Evolutionary conservation across 2,888 invertebrate species (phyloP), one percentile per base, ranked within the genome.

Genomic region (Synergus japonicus): DNA sequence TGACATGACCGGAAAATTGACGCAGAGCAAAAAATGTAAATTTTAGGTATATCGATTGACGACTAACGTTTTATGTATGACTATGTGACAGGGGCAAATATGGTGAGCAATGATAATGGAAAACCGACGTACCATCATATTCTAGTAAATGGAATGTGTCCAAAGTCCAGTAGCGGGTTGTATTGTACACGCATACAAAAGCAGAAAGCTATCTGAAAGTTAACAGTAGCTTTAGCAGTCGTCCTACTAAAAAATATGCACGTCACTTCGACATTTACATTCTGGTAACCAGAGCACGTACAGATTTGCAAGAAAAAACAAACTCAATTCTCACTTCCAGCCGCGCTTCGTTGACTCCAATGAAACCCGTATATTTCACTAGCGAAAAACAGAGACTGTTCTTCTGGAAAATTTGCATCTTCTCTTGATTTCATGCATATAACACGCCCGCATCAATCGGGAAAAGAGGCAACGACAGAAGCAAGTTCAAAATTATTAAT

Each of bases 401-500:
- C 87, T 85, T 58, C 82, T 81, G 87, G 87, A 88, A 88, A 88
- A 88, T 88, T 85, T 87, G 86, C 87, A 85, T 88, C 86, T 73
- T 54, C 49, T 49, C 49, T 49, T 41, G n/a, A 54, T 49, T 73
- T 73, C 54, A 54, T 73, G 73, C 54, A 54, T 73, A 73, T 73
- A 73, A 73, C 10, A 15, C n/a, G 54, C 73, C 73, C 73, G 73
- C 41, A 73, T 73, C 73, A 54, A 54, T 54, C 73, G 49, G 54
- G 73, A 73, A 63, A 63, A 63, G 60, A 29, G 54, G n/a, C 54
- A n/a, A 9, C 0, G 54, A 54, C 8, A 54, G n/a, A 7, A 54
- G n/a, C 2, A 54, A 54, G 54, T 54, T 54, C 8, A n/a, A 54
- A n/a, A 54, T 54, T 18, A 54, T 54, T 18, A 9, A 0, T 9